A percentile compares a stretch with the other conserved stretches of the same genome.
phyloP scores from a whole-genome alignment of 2,797 vertebrate genomes.

The Hapalemur alaotrensis region DNA sequence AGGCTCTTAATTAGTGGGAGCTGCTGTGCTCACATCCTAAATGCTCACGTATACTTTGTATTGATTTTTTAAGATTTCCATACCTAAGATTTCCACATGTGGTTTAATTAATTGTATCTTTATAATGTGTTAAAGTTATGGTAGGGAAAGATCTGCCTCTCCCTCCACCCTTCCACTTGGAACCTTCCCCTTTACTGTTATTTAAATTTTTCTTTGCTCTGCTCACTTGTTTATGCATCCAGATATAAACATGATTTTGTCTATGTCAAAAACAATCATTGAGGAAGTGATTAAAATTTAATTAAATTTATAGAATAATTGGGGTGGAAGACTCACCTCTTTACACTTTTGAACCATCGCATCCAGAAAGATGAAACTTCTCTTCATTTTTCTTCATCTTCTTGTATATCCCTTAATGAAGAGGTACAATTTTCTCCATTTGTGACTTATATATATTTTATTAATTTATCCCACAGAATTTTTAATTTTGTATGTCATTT shows the following conservation, averaged over 20 bases:
- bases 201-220: neutral
- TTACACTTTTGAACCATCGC: neutral
- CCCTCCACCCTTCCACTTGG: too few relatives aligned
- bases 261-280: neutral
- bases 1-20: neutral
- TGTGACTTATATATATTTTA: neutral
- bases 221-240: neutral
- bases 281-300: neutral
- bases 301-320: neutral
- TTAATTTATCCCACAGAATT: neutral
- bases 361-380: neutral
- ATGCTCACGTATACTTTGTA: too few relatives aligned
- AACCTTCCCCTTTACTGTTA: neutral
- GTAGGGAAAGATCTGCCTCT: neutral
- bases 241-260: neutral
- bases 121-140: neutral
- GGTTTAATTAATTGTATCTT: neutral
- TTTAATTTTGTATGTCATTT: neutral
- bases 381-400: too few relatives aligned
- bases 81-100: too few relatives aligned
- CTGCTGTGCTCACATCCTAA: rapidly evolving
- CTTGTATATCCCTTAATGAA: neutral
- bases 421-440: too few relatives aligned
- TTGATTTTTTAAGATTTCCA: neutral
- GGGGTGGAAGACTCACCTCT: neutral